phyloP scores from a whole-genome alignment of 2,113 vertebrate genomes.

The Parus major region DNA sequence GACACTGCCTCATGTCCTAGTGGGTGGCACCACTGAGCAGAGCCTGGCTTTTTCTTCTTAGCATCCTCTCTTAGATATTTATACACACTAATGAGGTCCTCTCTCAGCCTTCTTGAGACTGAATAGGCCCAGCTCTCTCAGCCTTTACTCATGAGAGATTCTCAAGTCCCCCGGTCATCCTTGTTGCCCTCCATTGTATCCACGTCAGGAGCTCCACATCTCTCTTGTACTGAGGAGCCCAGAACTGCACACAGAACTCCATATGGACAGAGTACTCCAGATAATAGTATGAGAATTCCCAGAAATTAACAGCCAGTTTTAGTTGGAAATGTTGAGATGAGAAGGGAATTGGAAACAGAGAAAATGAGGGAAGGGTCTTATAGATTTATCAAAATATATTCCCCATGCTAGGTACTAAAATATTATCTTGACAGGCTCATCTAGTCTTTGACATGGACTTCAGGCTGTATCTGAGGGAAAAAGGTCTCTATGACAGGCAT shows the following conservation, averaged over 20 bases:
- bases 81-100: too few relatives aligned
- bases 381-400: neutral
- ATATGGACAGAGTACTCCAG: neutral
- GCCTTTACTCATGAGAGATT: neutral
- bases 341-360: neutral
- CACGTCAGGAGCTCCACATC: neutral
- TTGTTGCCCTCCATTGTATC: fast-evolving
- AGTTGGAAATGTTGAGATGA: neutral
- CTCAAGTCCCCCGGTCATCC: neutral
- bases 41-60: neutral
- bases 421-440: neutral
- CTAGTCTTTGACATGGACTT: neutral
- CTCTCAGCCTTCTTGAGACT: neutral
- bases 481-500: neutral
- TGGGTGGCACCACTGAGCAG: neutral
- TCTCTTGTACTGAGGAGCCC: neutral
- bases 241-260: neutral
- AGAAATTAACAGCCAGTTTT: neutral
- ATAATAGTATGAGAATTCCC: neutral
- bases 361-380: neutral
- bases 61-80: neutral
- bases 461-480: neutral
- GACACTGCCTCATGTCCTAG: neutral
- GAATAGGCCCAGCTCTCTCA: neutral
- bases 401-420: neutral